Percentiles rank a stretch among this genome's conserved stretches.
These are phyloP conservation scores for Hippocampus abdominalis DNA, from an alignment of 2,113 vertebrate species.

Conservation along the genomic window DNA sequence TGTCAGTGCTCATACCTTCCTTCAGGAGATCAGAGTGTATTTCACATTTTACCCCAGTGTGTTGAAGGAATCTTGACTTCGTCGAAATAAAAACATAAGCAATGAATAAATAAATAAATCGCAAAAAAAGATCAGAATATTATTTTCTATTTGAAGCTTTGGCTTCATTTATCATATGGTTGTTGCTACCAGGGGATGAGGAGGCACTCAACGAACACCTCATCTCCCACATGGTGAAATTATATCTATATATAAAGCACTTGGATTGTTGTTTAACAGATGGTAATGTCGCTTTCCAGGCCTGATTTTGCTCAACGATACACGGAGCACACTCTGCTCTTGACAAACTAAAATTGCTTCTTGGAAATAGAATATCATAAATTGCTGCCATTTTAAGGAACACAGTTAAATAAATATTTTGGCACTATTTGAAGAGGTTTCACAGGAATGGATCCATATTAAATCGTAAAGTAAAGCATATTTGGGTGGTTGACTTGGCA, in stretches of 20 bases:
- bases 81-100: neutral
- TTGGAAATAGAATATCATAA: neutral
- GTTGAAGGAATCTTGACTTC: constrained; percentile 11
- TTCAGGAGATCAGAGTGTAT: constrained; percentile 5
- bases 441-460: no score
- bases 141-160: constrained; percentile 1
- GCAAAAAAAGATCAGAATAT: neutral
- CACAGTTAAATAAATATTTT: neutral
- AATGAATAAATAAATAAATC: neutral
- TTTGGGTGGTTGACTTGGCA: no score
- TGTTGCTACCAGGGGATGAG: neutral
- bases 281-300: constrained; percentile 43
- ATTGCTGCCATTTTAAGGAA: neutral
- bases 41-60: neutral
- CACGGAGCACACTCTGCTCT: neutral
- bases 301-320: constrained; percentile 10
- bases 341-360: neutral
- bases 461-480: no score
- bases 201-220: neutral
- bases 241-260: constrained; percentile 14
- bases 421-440: neutral
- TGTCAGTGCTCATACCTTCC: neutral
- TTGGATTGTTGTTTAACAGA: constrained; percentile 39
- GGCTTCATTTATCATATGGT: constrained; percentile 6
- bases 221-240: constrained; percentile 18